A percentile compares a stretch with the other conserved stretches of the same genome.
Conservation (phyloP, 2,113 vertebrate genomes). For the Collichthys lucidus region DNA sequence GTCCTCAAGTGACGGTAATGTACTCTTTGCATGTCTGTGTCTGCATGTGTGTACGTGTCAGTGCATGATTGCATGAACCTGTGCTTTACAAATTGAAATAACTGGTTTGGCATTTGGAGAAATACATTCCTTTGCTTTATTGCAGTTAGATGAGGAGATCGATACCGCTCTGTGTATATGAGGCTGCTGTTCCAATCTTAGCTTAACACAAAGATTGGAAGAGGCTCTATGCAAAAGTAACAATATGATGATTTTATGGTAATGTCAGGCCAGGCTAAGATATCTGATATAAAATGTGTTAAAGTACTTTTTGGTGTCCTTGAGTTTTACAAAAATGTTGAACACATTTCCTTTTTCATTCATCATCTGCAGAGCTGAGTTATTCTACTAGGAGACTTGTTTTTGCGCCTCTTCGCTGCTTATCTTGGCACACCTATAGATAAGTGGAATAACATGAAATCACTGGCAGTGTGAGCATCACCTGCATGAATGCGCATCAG, state of each 20-base stretch:
- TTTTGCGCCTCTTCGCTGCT: not conserved
- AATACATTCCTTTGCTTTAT: not conserved
- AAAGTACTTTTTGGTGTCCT: too few relatives aligned
- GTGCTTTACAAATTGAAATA: slow-evolving; percentile 1
- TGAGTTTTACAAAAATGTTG: too few relatives aligned
- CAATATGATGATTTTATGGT: too few relatives aligned
- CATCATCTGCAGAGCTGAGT: too few relatives aligned
- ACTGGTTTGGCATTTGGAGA: not conserved
- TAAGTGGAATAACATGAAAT: not conserved
- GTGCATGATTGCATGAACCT: not conserved
- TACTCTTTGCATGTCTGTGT: not conserved
- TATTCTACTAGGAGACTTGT: not conserved
- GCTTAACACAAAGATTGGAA: not conserved
- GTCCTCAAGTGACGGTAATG: slow-evolving; percentile 8
- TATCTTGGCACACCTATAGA: not conserved
- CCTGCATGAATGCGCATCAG: not conserved
- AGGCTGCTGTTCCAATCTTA: not conserved
- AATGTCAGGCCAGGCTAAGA: too few relatives aligned
- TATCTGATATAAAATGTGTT: too few relatives aligned
- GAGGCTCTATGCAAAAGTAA: too few relatives aligned
- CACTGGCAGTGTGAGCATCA: not conserved
- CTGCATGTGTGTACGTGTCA: slow-evolving; percentile 22
- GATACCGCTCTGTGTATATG: not conserved
- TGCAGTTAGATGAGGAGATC: not conserved
- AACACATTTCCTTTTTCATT: too few relatives aligned